Percentiles rank a stretch among this genome's conserved stretches.
These are phyloP conservation scores for Pseudopodoces humilis DNA, from an alignment of 2,113 vertebrate species.

Conservation along the genomic window DNA sequence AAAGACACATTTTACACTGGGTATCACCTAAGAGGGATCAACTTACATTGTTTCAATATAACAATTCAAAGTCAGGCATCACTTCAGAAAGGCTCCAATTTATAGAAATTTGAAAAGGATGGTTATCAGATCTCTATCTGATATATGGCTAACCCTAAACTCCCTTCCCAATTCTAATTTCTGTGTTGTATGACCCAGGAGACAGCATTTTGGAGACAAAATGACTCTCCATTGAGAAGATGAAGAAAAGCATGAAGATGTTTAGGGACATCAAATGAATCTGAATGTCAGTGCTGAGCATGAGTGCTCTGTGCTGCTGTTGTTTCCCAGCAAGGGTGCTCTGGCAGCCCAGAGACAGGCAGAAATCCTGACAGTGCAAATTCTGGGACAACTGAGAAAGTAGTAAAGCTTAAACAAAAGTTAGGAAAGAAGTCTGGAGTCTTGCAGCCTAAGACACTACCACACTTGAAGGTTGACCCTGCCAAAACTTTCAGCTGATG, in stretches of 20 bases:
- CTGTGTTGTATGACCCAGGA: not conserved
- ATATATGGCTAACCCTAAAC: not conserved
- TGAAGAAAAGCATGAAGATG: not conserved
- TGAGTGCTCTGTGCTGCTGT: accelerated
- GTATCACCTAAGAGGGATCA: not conserved
- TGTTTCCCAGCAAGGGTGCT: not conserved
- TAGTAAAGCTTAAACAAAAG: not conserved
- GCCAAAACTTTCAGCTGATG: not conserved
- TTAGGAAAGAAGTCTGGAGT: not conserved
- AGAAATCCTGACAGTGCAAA: not conserved
- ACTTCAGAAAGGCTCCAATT: not conserved
- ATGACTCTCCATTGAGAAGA: not conserved
- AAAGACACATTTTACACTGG: not conserved
- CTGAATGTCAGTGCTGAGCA: not conserved
- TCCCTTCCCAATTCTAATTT: not conserved
- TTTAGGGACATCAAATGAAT: not conserved
- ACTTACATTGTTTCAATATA: not conserved
- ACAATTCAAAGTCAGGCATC: not conserved
- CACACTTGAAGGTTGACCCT: not conserved
- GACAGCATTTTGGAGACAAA: accelerated
- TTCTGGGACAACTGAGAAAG: not conserved
- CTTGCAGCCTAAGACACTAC: not conserved
- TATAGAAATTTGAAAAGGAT: not conserved
- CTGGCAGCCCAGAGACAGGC: not conserved
- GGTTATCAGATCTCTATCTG: not conserved